Evolutionary conservation across 2,113 vertebrate species (phyloP).

Genomic region (Meles meles): DNA sequence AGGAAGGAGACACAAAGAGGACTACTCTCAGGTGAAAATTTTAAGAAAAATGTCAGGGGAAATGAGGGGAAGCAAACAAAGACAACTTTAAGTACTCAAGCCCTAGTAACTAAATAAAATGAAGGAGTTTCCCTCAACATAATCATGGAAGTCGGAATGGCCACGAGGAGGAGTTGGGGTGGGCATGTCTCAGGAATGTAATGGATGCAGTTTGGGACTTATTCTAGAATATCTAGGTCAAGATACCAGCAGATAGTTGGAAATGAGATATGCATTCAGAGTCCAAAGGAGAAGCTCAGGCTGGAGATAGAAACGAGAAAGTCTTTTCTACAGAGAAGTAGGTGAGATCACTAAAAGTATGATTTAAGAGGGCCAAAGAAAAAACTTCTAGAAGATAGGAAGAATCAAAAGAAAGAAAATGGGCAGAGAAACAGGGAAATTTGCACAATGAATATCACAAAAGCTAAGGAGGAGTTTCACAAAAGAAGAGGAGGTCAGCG

Average conservation of each 20-base stretch:
- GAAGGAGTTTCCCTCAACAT: neutral
- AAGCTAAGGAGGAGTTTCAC: neutral
- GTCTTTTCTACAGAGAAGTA: neutral
- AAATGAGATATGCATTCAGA: neutral
- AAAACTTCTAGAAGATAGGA: neutral
- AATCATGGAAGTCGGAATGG: neutral
- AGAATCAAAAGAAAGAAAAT: neutral
- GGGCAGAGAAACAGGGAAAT: neutral
- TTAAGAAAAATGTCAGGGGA: neutral
- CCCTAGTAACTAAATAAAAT: neutral
- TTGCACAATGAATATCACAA: neutral
- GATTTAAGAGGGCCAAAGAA: neutral
- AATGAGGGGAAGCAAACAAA: neutral
- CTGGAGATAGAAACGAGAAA: neutral
- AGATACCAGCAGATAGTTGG: neutral
- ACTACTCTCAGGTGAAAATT: neutral
- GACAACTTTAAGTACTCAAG: neutral
- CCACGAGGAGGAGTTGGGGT: neutral
- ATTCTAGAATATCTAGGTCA: neutral
- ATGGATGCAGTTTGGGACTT: neutral
- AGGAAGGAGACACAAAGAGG: neutral
- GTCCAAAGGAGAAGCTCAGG: neutral
- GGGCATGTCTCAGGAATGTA: neutral
- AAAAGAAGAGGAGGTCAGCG: neutral
- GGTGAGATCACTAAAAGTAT: neutral